Evolutionary conservation across 2,888 invertebrate genomes (phyloP).

Genomic region (Chaetogeoica ovagalla): DNA sequence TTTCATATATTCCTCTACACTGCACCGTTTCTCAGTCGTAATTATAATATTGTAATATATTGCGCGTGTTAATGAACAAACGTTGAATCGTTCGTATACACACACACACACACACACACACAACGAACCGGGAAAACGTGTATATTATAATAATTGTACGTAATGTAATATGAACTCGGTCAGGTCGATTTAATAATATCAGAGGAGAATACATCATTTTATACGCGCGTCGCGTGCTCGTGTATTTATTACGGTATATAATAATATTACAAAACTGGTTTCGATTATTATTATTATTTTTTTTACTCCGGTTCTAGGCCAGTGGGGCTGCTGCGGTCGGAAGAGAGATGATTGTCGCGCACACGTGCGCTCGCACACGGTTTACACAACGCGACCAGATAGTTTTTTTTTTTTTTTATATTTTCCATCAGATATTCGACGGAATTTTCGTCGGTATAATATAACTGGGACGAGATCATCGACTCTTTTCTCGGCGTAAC

Average conservation of each 20-base stretch:
- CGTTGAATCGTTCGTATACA: conserved; percentile 1
- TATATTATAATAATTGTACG: not conserved
- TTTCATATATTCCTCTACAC: no score
- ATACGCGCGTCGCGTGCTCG: no score
- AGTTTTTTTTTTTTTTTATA: no score
- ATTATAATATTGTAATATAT: not conserved
- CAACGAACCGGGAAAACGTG: not conserved
- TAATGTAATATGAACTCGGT: no score
- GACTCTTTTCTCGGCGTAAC: conserved; percentile 12
- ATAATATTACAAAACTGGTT: conserved; percentile 21
- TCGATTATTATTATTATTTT: not conserved
- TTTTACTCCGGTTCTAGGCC: conserved; percentile 36
- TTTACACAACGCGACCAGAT: conserved; percentile 10
- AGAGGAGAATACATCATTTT: no score
- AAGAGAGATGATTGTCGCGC: conserved; percentile 27
- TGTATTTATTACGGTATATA: not conserved
- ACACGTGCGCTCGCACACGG: conserved; percentile 4
- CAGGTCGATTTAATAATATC: no score
- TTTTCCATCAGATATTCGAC: not conserved
- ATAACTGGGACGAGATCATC: conserved; percentile 47
- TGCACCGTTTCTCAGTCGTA: not conserved
- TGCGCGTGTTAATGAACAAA: conserved; percentile 26
- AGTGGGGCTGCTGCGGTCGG: conserved; percentile 21
- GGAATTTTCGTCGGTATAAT: conserved; percentile 21
- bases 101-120: not conserved